These are phyloP conservation scores for Malurus elegans DNA, from an alignment of 2,113 vertebrate genomes.

Conservation along the genomic window DNA sequence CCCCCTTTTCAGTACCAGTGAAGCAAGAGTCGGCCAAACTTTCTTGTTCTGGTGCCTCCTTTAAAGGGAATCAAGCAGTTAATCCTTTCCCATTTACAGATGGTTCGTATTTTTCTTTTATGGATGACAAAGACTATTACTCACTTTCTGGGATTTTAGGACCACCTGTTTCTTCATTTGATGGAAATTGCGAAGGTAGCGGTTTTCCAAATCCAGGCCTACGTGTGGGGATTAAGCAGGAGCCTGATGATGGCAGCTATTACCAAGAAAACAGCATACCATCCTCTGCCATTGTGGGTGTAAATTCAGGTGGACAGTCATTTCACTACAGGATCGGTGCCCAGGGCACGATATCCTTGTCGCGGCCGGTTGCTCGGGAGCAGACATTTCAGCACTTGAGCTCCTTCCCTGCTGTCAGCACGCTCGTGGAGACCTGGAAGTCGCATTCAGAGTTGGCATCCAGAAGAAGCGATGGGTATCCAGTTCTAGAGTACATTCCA, in stretches of 20 bases:
- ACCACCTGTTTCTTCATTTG: conserved; percentile 90
- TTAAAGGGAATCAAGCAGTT: conserved; percentile 82
- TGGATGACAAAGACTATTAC: conserved; percentile 98
- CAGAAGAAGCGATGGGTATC: conserved; percentile 89
- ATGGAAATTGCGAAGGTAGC: conserved; percentile 87
- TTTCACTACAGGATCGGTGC: conserved; percentile 99
- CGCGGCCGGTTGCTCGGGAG: conserved; percentile 89
- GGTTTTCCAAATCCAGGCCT: conserved; percentile 85
- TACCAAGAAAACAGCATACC: conserved; percentile 90
- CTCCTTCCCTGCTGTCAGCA: conserved; percentile 91
- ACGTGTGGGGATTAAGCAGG: conserved; percentile 94
- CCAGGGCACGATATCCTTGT: conserved; percentile 95
- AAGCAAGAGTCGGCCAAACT: conserved; percentile 91
- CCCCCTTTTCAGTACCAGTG: conserved; percentile 87
- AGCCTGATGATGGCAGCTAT: conserved; percentile 90
- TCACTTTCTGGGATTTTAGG: conserved; percentile 97
- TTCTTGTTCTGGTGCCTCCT: conserved; percentile 87
- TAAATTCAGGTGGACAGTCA: conserved; percentile 97
- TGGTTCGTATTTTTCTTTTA: conserved; percentile 93
- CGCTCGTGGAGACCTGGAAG: conserved; percentile 96
- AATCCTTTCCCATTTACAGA: conserved; percentile 92
- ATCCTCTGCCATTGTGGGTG: conserved; percentile 93
- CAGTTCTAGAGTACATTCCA: conserved; percentile 90
- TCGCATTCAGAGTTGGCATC: conserved; percentile 87
- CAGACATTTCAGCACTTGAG: conserved; percentile 93